Evolutionary conservation across 2,113 vertebrate genomes (phyloP), one percentile per base, ranked within the genome.

Genomic region (Irena cyanogastra): DNA sequence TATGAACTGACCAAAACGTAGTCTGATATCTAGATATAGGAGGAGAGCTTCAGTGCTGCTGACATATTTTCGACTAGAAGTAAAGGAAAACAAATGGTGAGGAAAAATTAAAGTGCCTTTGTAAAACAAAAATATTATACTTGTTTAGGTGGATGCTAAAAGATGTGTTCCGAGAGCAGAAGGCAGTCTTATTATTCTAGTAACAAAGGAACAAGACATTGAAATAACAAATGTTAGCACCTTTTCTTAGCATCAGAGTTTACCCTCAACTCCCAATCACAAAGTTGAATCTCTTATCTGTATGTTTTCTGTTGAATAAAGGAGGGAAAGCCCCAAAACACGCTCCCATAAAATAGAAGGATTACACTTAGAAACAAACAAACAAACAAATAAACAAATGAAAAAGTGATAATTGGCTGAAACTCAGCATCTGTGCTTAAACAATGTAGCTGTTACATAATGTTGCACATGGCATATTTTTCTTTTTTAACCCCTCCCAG

Each of bases 11-110:
- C 13, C 3, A 42, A 76, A 7, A 50, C 1, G 11, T 30, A 39
- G 27, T 41, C 16, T 0, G 2, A 35, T 44, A 90, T 18, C 21
- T 24, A 69, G 27, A 31, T 0, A 0, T 31, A 72, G 72, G 27
- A 63, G 56, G 20, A 37, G 15, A 33, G 4, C 8, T 69, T 60
- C 7, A 42, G 5, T 37, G 27, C 49, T 86, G 49, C 37, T 57
- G 16, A 37, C 12, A 13, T 15, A n/a, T 52, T 80, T 92, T 65
- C 6, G 4, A 57, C 9, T 69, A 37, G 26, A 83, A 65, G 5
- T 26, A 60, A 74, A 69, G 6, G 31, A 49, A 89, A 72, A 70
- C 4, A 50, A 57, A 85, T 21, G 4, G 5, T 17, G 8, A 72
- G 14, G 7, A 50, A 81, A 88, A 50, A 23, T 42, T 41, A 5